Evolutionary conservation across 2,797 vertebrate species (phyloP).

Genomic region (Natrix natrix): DNA sequence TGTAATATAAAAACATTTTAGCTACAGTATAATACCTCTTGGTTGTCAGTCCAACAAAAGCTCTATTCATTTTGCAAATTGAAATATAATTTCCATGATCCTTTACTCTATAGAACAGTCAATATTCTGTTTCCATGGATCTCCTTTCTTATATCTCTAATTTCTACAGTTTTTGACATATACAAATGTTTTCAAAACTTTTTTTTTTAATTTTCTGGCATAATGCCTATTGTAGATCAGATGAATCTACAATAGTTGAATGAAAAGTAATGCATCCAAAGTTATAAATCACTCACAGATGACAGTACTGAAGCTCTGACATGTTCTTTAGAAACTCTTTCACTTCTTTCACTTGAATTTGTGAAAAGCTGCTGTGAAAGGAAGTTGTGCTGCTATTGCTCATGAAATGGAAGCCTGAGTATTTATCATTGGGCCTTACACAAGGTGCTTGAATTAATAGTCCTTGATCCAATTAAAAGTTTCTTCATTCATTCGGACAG

Average conservation of each 20-base stretch:
- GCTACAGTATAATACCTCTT: background rate
- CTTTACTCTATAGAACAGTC: background rate
- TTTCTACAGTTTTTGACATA: background rate
- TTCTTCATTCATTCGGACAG: background rate
- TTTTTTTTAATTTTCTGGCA: background rate
- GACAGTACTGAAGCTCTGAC: background rate
- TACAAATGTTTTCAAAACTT: background rate
- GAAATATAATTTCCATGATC: constrained; percentile 9
- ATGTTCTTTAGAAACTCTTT: background rate
- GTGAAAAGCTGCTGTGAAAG: background rate
- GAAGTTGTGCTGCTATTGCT: background rate
- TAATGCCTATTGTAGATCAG: background rate
- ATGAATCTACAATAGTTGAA: background rate
- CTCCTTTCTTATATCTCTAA: background rate
- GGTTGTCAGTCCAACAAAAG: background rate
- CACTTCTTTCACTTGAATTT: background rate
- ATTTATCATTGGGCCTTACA: background rate
- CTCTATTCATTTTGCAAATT: constrained; percentile 4
- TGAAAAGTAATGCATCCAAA: background rate
- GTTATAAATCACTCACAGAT: background rate
- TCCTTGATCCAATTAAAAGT: background rate
- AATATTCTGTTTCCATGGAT: constrained; percentile 5
- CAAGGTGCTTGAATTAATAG: background rate
- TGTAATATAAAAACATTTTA: constrained; percentile 1
- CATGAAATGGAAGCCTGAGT: background rate